Evolutionary conservation across 2,797 vertebrate genomes (phyloP), one percentile per base, ranked within the genome.

Genomic region (Neomorphus geoffroyi): DNA sequence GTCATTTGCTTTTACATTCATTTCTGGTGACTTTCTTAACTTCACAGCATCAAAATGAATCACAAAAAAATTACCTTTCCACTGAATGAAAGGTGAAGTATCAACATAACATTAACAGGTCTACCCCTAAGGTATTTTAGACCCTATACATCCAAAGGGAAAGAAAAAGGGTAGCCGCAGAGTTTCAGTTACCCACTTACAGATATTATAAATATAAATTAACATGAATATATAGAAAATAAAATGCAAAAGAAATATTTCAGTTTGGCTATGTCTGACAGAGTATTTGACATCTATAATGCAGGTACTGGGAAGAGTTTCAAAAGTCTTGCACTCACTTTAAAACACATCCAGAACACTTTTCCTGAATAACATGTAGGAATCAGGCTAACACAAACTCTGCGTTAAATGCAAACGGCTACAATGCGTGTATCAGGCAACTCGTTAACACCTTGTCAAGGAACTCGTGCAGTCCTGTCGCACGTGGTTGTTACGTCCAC

Each of bases 1-100:
- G 15, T 75, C 37, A 80, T 77, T 92, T 95, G 72, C 46, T 82
- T 95, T 94, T 79, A 50, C 54, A 72, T 86, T 96, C 51, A 83
- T 93, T 97, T 96, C 82, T 83, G 6, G 13, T 53, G 21, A 54
- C 48, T 93, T 96, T 60, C 66, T 93, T 91, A 93, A 95, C 94
- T 90, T 91, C 51, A 77, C 33, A 83, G 22, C 57, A 78, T 11
- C 81, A 65, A 66, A 66, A 90, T 69, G 37, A 82, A 78, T 69
- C 58, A 54, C 56, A 64, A 74, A 88, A 88, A 77, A 35, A 33
- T 6, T 62, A 64, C 10, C 13, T 92, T 95, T 86, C 22, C n/a
- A 37, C 9, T 69, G 62, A 89, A 90, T 18, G 4, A 91, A 89
- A 91, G 24, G 35, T 9, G 13, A 91, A 73, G 26, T 60, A 84